Percentiles rank a stretch among this genome's conserved stretches.
phyloP scores from a whole-genome alignment of 2,113 vertebrate genomes.

The Poeciliopsis retropinna region DNA sequence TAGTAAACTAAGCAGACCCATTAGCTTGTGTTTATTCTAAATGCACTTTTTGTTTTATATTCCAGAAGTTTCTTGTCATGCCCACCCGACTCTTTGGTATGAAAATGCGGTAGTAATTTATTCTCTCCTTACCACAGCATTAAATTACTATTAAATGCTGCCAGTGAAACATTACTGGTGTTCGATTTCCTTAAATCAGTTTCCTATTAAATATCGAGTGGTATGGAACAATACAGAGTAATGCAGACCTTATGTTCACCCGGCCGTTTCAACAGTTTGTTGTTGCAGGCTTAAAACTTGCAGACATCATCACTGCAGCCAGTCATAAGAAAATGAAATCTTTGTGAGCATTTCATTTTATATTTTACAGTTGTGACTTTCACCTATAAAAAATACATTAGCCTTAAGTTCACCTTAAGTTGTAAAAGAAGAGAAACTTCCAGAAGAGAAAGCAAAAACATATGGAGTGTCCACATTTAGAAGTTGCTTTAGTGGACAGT shows the following conservation, averaged over 20 bases:
- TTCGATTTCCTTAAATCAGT: neutral
- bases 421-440: too few relatives aligned
- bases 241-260: slow-evolving; percentile 2
- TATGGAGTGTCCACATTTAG: neutral
- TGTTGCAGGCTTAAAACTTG: neutral
- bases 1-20: neutral
- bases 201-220: neutral
- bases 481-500: neutral
- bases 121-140: neutral
- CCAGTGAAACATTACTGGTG: neutral
- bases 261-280: too few relatives aligned
- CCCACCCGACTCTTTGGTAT: too few relatives aligned
- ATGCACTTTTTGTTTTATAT: too few relatives aligned
- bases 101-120: too few relatives aligned
- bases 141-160: neutral
- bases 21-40: neutral
- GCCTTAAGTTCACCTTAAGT: too few relatives aligned
- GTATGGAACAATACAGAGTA: neutral
- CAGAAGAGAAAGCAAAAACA: neutral
- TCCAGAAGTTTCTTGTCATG: too few relatives aligned
- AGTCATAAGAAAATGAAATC: neutral
- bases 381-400: too few relatives aligned
- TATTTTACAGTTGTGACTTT: too few relatives aligned
- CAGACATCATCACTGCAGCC: neutral
- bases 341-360: too few relatives aligned